Base-by-base conservation (phyloP, 2,113 vertebrate species). In the Heterochromis multidens region DNA sequence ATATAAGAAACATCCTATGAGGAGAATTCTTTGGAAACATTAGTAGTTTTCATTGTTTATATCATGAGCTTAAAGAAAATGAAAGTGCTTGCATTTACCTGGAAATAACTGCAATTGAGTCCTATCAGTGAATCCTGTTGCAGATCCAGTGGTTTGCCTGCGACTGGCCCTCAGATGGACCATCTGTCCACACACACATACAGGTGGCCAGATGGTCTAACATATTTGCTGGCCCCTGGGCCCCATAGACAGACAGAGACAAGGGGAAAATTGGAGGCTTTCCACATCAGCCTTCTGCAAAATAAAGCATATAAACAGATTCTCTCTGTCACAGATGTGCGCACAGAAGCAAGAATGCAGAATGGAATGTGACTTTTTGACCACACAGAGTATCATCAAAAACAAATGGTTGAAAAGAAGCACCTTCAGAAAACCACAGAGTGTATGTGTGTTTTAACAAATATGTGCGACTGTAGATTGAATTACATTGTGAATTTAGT, bases 141-240 rank as follows among this genome's bases (percentile, higher is more conserved):
- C 62, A 65, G 65, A 83, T 84, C 82, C 78, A 86, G 84, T 12
- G 80, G 88, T 84, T 61, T 17, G 49, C 58, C 35, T 80, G 57
- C 2, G 14, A 29, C n/a, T 78, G 87, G 90, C 59, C 86, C 82
- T 84, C 80, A 82, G 85, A 85, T 91, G 58, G 82, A 90, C 80
- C 90, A 87, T 90, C 90, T 90, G 90, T 40, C 78, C 87, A 77
- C 83, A 79, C 72, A 83, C 76, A 83, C 76, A 29, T 60, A 85
- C 89, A 87, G 85, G 78, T 76, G 46, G 77, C 54, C 87, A 91
- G 88, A 89, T 86, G 83, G 90, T 57, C 80, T 16, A 70, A 82
- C 90, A 89, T 84, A 88, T 85, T 88, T 76, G 57, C 70, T 72
- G 88, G 78, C 85, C 84, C 84, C 16, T 27, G 67, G 81, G 76